These are phyloP conservation scores for Stenopsyche tienmushanensis DNA, from an alignment of 1,140 invertebrate genomes.

Conservation along the genomic window DNA sequence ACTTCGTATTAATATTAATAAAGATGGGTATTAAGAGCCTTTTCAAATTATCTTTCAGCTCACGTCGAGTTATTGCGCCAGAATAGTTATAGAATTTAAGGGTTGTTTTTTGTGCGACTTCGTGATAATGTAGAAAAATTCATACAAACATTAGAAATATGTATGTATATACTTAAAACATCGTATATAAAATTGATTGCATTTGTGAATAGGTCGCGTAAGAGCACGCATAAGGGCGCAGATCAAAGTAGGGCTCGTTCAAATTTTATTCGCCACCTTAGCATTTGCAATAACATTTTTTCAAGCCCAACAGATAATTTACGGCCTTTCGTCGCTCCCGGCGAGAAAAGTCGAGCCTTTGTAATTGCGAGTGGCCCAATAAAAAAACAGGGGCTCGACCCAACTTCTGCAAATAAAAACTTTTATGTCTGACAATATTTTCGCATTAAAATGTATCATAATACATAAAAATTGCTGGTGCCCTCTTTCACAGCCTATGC, in stretches of 20 bases:
- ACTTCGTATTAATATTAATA: neutral
- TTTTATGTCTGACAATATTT: conserved; percentile 30
- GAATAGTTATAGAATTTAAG: no score
- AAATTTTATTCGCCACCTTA: neutral
- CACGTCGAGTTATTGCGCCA: no score
- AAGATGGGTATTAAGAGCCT: no score
- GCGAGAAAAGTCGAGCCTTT: neutral
- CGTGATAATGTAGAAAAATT: no score
- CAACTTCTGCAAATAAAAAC: conserved; percentile 15
- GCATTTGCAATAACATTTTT: conserved; percentile 1
- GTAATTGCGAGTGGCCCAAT: conserved; percentile 18
- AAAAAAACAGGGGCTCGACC: conserved; percentile 2
- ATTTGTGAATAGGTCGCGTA: neutral
- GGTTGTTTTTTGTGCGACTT: no score
- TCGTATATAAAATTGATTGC: neutral
- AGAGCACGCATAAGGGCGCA: neutral
- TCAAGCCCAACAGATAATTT: conserved; percentile 7
- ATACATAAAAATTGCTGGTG: conserved; percentile 27
- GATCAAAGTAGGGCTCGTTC: neutral
- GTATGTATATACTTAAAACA: neutral
- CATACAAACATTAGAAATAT: no score
- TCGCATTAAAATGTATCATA: conserved; percentile 34
- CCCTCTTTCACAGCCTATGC: conserved; percentile 1
- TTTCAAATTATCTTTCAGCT: no score
- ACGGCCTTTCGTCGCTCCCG: neutral